Conservation (phyloP, 64 coral and sea anemone genomes). For the Porites australiensis region DNA sequence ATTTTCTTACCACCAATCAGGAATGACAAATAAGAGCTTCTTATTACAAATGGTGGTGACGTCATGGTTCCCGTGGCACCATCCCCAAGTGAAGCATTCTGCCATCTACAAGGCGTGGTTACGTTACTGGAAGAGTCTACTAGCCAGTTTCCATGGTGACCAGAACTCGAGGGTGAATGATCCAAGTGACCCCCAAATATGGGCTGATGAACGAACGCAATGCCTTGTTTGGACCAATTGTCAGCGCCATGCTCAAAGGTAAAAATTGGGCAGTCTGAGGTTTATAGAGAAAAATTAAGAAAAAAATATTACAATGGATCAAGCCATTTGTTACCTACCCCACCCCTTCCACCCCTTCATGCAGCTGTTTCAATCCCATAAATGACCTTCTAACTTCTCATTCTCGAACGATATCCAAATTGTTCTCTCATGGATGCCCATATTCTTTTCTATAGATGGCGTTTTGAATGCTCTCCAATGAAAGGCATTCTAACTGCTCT, state of each 20-base stretch:
- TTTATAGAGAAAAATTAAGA: neutral
- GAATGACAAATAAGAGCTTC: conserved; percentile 42
- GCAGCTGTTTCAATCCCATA: too few species aligned
- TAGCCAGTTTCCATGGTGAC: conserved; percentile 63
- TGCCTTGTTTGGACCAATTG: conserved; percentile 30
- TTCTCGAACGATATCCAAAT: too few species aligned
- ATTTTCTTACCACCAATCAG: conserved; percentile 59
- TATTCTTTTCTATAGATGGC: too few species aligned
- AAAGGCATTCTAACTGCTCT: too few species aligned
- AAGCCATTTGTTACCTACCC: too few species aligned
- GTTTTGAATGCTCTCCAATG: too few species aligned
- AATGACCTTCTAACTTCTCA: too few species aligned
- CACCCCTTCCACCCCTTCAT: too few species aligned
- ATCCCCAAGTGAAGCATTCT: conserved; percentile 1
- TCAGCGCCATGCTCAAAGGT: conserved; percentile 43
- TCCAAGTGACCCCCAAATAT: conserved; percentile 21
- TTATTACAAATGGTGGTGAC: conserved; percentile 58
- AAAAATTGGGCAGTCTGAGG: conserved; percentile 48
- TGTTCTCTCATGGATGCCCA: too few species aligned
- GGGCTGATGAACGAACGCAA: conserved; percentile 51
- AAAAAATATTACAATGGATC: neutral
- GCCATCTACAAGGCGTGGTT: conserved; percentile 51
- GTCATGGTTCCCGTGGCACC: conserved; percentile 40
- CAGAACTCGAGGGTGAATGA: neutral
- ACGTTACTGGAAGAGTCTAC: conserved; percentile 43